phyloP scores from a whole-genome alignment of 2,113 vertebrate genomes.

The Channa argus region DNA sequence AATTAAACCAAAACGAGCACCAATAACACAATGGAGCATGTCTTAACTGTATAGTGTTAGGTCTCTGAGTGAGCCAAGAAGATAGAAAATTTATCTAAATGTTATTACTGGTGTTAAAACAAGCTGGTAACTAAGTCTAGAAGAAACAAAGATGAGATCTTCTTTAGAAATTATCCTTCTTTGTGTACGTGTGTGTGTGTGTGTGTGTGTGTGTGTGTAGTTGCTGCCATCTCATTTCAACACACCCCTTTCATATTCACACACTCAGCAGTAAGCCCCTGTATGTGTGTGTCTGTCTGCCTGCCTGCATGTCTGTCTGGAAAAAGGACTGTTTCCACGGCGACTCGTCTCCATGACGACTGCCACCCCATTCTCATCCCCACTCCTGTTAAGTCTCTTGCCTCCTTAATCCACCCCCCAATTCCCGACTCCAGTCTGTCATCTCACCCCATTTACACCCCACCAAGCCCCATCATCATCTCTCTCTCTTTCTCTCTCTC shows the following conservation, averaged over 20 bases:
- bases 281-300: conserved; percentile 30
- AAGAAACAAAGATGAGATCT: too few species aligned
- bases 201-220: conserved; percentile 51
- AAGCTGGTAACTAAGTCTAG: too few species aligned
- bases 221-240: conserved; percentile 41
- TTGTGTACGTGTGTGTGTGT: conserved; percentile 10
- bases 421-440: conserved; percentile 69
- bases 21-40: too few species aligned
- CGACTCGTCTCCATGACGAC: conserved; percentile 77
- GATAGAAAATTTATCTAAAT: too few species aligned
- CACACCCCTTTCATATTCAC: conserved; percentile 66
- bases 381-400: conserved; percentile 62
- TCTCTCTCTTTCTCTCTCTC: conserved; percentile 16
- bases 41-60: too few species aligned
- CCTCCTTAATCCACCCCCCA: conserved; percentile 61
- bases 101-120: too few species aligned
- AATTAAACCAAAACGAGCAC: too few species aligned
- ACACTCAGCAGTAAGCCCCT: conserved; percentile 68
- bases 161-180: not conserved
- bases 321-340: conserved; percentile 73
- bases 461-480: conserved; percentile 62
- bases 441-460: conserved; percentile 77
- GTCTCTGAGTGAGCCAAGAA: too few species aligned
- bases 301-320: conserved; percentile 62
- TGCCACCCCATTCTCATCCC: conserved; percentile 66